Base-by-base conservation (phyloP, 2,797 vertebrate genomes). In the Onychomys torridus region DNA sequence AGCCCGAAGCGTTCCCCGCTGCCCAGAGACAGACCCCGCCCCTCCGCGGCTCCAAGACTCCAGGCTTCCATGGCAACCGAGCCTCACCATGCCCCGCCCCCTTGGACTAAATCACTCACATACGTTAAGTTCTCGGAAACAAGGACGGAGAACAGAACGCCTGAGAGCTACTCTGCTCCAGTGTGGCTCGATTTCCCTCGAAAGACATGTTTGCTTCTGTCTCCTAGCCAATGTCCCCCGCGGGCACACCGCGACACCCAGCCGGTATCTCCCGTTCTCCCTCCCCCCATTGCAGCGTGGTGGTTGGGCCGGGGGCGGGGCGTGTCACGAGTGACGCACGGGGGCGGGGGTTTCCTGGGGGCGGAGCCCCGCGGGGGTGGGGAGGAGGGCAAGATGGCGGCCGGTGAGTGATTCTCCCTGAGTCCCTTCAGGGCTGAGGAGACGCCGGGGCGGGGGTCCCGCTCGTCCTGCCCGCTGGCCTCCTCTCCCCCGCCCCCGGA, bases 351-450 rank as follows among this genome's bases (percentile, higher is more conserved):
- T 23, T 0, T 2, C 14, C 4, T 0, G 65, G 75, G 96, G 89
- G 43, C 46, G 84, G 32, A 13, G 1, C 32, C 0, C 2, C 23
- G 8, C 0, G 61, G 55, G 55, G 43, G 69, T 0, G 75, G 81
- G 40, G 19, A 19, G 43, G 90, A 0, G 90, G 93, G 88, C 96
- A 98, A 98, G 88, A 98, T 98, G 97, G 97, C 97, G 76, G 6
- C 75, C 5, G 23, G 59, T 11, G 87, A 94, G 84, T 93, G 71
- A 77, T 4, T 52, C 0, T n/a, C 1, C 55, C 32, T 6, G 5
- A 43, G 6, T 82, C 27, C 11, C 34, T 46, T 16, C 85, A 0
- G 85, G 3, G 87, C 37, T 0, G 65, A 27, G 0, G 93, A 29
- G 84, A 86, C 88, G 1, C 83, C 61, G n/a, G 96, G 83, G 40